phyloP scores from a whole-genome alignment of 2,797 vertebrate genomes.

The Uromys caudimaculatus region DNA sequence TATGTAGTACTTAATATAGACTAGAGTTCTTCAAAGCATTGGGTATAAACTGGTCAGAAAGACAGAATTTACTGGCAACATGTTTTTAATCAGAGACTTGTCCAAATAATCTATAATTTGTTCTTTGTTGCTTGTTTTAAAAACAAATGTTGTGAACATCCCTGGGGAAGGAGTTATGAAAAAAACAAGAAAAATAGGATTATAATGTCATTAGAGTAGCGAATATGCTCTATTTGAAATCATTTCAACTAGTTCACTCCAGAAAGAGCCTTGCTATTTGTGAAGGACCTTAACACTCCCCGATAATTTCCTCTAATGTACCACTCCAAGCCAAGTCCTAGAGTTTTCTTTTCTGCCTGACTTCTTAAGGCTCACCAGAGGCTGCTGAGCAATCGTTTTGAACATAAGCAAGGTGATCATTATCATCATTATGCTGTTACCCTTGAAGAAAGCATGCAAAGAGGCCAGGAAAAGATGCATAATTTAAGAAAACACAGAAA shows the following conservation, averaged over 20 bases:
- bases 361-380: conserved; percentile 69
- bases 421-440: conserved; percentile 73
- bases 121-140: not conserved
- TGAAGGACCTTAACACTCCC: conserved; percentile 46
- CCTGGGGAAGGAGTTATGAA: not conserved
- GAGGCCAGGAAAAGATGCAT: conserved; percentile 69
- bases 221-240: conserved; percentile 55
- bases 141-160: not conserved
- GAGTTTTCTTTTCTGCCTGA: not conserved
- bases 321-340: conserved; percentile 47
- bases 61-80: not conserved
- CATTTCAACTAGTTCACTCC: conserved; percentile 60
- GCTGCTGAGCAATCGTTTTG: conserved; percentile 71
- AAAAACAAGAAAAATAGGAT: conserved; percentile 28
- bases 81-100: not conserved
- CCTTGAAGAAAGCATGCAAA: conserved; percentile 73
- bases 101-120: not conserved
- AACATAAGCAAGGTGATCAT: conserved; percentile 71
- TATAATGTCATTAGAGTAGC: conserved; percentile 14
- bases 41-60: not conserved
- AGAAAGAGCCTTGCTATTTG: conserved; percentile 54
- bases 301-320: conserved; percentile 76
- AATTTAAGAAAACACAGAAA: conserved; percentile 75
- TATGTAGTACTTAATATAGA: not conserved
- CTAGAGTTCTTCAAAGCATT: not conserved